Evolutionary conservation across 2,888 invertebrate species (phyloP).

Genomic region (Pammene aurita): DNA sequence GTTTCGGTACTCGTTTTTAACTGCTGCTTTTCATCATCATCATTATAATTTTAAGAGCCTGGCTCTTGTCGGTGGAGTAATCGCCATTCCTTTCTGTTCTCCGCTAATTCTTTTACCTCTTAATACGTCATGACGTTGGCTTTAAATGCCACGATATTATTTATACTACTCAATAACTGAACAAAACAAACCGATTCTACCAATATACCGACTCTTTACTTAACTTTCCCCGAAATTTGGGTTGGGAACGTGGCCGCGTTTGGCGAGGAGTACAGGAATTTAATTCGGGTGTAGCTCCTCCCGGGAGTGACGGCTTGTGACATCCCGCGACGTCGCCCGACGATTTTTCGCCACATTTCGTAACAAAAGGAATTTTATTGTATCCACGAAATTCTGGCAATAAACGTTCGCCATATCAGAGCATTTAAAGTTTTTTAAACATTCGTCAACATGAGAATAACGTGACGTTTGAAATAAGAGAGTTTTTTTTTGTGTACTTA

Average conservation of each 20-base stretch:
- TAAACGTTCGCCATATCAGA: constrained; percentile 11
- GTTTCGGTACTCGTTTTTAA: constrained; percentile 63
- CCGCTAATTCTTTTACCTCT: too few species aligned
- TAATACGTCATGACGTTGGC: too few species aligned
- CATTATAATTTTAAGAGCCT: too few species aligned
- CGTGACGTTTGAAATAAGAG: too few species aligned
- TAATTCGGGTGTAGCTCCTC: constrained; percentile 74
- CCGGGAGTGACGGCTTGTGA: constrained; percentile 70
- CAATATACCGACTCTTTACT: constrained; percentile 57
- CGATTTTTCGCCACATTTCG: constrained; percentile 68
- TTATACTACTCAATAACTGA: constrained; percentile 48
- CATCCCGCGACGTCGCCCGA: constrained; percentile 62
- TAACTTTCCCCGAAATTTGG: constrained; percentile 60
- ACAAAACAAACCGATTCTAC: constrained; percentile 54
- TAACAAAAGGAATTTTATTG: constrained; percentile 60
- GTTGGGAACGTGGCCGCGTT: constrained; percentile 52
- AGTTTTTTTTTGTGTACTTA: too few species aligned
- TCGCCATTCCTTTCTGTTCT: too few species aligned
- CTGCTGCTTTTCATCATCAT: constrained; percentile 59
- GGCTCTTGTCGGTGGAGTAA: too few species aligned
- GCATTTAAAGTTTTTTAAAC: too few species aligned
- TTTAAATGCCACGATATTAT: constrained; percentile 48
- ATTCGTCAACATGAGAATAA: too few species aligned
- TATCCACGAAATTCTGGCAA: constrained; percentile 45
- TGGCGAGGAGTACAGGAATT: constrained; percentile 70